A percentile compares a stretch with the other conserved stretches of the same genome.
These are phyloP conservation scores for Bubalus kerabau DNA, from an alignment of 2,113 vertebrate species.

Conservation along the genomic window DNA sequence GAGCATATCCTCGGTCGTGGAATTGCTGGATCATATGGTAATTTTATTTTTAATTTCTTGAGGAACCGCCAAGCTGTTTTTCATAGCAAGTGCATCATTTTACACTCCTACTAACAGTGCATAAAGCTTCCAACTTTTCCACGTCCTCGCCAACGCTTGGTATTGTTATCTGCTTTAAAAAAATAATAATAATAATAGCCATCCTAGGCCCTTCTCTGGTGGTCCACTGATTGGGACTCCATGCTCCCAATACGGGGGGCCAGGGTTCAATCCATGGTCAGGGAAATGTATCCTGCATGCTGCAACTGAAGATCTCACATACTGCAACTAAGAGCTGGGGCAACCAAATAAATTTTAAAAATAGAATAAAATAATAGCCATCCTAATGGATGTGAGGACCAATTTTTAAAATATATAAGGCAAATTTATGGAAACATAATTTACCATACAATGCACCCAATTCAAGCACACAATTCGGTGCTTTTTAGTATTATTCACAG, in stretches of 20 bases:
- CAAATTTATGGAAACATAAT: background rate
- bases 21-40: background rate
- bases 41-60: background rate
- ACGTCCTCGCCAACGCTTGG: background rate
- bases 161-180: background rate
- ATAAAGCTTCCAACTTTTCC: background rate
- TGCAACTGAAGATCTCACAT: background rate
- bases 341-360: background rate
- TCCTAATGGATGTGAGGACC: background rate
- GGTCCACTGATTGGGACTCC: background rate
- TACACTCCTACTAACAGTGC: background rate
- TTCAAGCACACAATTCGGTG: background rate
- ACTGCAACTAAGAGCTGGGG: background rate
- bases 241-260: too few species aligned
- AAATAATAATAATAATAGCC: background rate
- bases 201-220: background rate
- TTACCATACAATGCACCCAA: background rate
- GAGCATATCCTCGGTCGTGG: background rate
- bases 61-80: background rate
- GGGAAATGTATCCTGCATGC: background rate
- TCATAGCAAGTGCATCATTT: background rate
- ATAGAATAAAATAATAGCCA: background rate
- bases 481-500: too few species aligned
- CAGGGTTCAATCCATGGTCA: background rate
- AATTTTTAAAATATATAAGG: background rate